Conservation (phyloP, 2,888 invertebrate genomes). For the Dryadula phaetusa region DNA sequence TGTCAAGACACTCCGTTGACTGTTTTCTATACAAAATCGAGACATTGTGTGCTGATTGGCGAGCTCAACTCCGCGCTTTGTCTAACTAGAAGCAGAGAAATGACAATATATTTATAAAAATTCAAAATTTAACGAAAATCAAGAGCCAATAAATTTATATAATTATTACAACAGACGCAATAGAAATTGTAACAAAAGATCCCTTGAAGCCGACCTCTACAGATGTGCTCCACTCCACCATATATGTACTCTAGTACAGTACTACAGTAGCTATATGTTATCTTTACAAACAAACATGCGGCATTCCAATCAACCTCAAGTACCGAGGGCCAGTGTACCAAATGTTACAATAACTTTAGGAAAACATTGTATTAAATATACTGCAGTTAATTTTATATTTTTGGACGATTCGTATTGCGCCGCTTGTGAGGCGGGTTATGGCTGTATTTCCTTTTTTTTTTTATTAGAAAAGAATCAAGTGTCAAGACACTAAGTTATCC, state of each 20-base stretch:
- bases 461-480: background rate
- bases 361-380: constrained; percentile 24
- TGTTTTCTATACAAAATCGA: too few relatives aligned
- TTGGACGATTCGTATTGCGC: background rate
- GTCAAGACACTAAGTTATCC: too few relatives aligned
- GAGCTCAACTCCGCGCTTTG: too few relatives aligned
- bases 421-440: too few relatives aligned
- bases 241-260: constrained; percentile 1
- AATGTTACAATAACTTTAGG: constrained; percentile 63
- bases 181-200: constrained; percentile 7
- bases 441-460: too few relatives aligned
- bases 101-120: too few relatives aligned
- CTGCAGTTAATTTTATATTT: background rate
- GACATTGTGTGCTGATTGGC: too few relatives aligned
- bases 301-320: constrained; percentile 80
- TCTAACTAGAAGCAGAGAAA: too few relatives aligned
- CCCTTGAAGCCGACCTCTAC: too few relatives aligned
- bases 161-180: constrained; percentile 10
- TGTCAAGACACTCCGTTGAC: too few relatives aligned
- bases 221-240: constrained; percentile 68
- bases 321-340: constrained; percentile 57
- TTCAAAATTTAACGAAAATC: too few relatives aligned
- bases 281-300: constrained; percentile 73
- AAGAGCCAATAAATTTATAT: too few relatives aligned
- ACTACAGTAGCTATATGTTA: constrained; percentile 54